Base-by-base conservation (phyloP, 2,797 vertebrate genomes). In the Helarctos malayanus region DNA sequence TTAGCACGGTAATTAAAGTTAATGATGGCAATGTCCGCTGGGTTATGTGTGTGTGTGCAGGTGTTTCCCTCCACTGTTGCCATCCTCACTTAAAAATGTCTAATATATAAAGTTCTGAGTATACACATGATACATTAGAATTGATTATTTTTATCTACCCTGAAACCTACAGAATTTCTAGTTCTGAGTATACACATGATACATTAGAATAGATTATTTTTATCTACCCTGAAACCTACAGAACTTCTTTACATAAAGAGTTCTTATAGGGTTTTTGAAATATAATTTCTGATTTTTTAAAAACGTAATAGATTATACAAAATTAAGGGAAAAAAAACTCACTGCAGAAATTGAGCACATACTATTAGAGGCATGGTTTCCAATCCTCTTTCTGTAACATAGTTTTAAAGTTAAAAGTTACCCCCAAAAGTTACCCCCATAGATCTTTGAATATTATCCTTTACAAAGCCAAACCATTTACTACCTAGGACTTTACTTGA, bases 1-100 rank as follows among this genome's bases (percentile, higher is more conserved):
- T 59, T 76, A 91, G 93, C 29, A 89, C 93, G 45, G 8, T 89
- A 94, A 97, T 94, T 96, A 94, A 95, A 96, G 94, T 79, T 81
- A 96, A 90, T 76, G 84, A 81, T 21, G 68, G 57, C 45, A 75
- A 21, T 75, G 78, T 83, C 91, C 65, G 45, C 73, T 49, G 94
- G 93, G 90, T 52, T 85, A 15, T 94, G 89, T 49, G 71, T 47
- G 8, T 49, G 14, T 89, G 27, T 5, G 32, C 96, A 95, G 95
- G 91, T 97, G 91, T 88, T 96, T 89, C 59, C 54, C 41, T 89
- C 38, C 6, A 47, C 25, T 57, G 12, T 54, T 59, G 5, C 65
- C 47, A 73, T 4, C 32, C 23, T 65, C 61, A 69, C 47, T 75
- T 84, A 73, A 91, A 93, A 97, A 83, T 23, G 29, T 75, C 93